Evolutionary conservation across 2,888 invertebrate species (phyloP).

Genomic region (Alloplasta piceator): DNA sequence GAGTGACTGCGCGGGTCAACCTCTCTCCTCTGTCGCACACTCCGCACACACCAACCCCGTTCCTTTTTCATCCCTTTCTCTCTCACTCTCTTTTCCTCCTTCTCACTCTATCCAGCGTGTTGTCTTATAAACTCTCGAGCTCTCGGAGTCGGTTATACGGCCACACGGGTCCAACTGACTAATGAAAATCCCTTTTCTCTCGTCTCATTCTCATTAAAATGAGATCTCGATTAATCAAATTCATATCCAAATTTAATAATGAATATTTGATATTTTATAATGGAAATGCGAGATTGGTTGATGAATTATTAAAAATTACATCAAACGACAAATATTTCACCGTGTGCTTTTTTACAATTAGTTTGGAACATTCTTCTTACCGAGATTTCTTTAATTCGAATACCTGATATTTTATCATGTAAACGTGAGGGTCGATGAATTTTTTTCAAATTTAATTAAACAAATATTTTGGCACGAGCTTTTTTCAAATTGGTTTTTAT

Average conservation of each 20-base stretch:
- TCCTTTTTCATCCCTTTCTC: slow-evolving; percentile 22
- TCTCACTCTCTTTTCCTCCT: slow-evolving; percentile 4
- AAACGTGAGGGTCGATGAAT: too few relatives aligned
- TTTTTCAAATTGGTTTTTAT: too few relatives aligned
- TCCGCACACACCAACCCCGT: slow-evolving; percentile 35
- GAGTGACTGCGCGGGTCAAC: slow-evolving; percentile 62
- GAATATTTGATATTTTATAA: slow-evolving; percentile 12
- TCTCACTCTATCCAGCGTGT: slow-evolving; percentile 27
- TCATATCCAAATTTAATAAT: slow-evolving; percentile 18
- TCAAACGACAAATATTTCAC: too few relatives aligned
- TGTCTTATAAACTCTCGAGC: slow-evolving; percentile 60
- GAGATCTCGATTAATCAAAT: slow-evolving; percentile 1
- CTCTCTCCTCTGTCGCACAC: slow-evolving; percentile 38
- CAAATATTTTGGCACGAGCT: too few relatives aligned
- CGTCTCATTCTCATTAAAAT: slow-evolving; percentile 23
- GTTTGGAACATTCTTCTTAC: too few relatives aligned
- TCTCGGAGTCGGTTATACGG: slow-evolving; percentile 48
- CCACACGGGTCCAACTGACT: slow-evolving; percentile 49
- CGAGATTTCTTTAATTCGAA: too few relatives aligned
- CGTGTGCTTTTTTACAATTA: too few relatives aligned
- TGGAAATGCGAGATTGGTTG: too few relatives aligned
- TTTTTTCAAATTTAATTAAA: too few relatives aligned
- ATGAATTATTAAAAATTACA: too few relatives aligned
- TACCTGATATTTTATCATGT: too few relatives aligned
- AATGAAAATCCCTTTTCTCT: slow-evolving; percentile 53